These are phyloP conservation scores for Uropsilus gracilis DNA, from an alignment of 2,113 vertebrate species.

Conservation along the genomic window DNA sequence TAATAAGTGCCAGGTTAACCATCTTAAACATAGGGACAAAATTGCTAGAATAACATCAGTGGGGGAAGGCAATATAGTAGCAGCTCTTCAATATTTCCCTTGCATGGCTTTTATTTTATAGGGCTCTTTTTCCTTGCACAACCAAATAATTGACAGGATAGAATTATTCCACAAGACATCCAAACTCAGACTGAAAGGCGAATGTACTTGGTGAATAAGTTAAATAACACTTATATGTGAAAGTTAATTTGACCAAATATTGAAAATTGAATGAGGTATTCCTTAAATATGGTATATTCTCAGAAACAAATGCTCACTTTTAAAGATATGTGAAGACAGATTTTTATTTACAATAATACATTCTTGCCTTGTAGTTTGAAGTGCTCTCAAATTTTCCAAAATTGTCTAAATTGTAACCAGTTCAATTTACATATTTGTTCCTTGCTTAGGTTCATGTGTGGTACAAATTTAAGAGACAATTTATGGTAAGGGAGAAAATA, in stretches of 20 bases:
- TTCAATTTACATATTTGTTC: background rate
- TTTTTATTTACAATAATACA: background rate
- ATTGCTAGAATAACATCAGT: conserved; percentile 58
- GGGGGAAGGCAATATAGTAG: background rate
- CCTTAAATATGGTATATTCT: background rate
- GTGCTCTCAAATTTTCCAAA: background rate
- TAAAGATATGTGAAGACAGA: background rate
- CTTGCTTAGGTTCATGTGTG: background rate
- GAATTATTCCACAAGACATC: conserved; percentile 30
- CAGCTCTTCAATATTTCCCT: conserved; percentile 60
- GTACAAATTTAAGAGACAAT: background rate
- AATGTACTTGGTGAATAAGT: background rate
- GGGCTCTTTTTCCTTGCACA: conserved; percentile 46
- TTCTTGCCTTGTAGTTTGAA: background rate
- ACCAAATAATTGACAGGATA: conserved; percentile 41
- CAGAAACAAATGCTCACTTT: conserved; percentile 14
- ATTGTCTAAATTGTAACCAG: background rate
- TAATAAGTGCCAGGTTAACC: conserved; percentile 70
- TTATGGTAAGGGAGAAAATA: background rate
- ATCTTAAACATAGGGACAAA: conserved; percentile 66
- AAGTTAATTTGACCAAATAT: background rate
- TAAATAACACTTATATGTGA: background rate
- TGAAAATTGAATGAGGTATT: background rate
- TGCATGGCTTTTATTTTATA: conserved; percentile 51
- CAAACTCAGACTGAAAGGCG: conserved; percentile 22